Evolutionary conservation across 2,113 vertebrate genomes (phyloP).

Genomic region (Hemichromis elongatus): DNA sequence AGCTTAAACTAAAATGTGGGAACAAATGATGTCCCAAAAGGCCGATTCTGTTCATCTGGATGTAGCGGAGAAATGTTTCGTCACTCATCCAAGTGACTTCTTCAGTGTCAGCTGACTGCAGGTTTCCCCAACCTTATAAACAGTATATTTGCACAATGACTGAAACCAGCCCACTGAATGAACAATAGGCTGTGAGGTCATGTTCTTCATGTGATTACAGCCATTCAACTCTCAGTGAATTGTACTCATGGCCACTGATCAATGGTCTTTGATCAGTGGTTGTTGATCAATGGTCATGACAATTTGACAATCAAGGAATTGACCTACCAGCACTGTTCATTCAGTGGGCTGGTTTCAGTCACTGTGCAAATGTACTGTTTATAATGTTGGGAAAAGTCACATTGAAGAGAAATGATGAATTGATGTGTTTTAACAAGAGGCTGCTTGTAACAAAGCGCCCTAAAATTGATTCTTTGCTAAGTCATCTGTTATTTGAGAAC

Average conservation of each 20-base stretch:
- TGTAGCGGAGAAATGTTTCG: fast-evolving
- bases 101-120: background rate
- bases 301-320: background rate
- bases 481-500: background rate
- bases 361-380: background rate
- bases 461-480: background rate
- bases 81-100: background rate
- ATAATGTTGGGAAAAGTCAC: background rate
- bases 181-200: no score
- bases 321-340: background rate
- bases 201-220: no score
- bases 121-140: background rate
- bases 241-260: background rate
- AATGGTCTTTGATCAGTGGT: background rate
- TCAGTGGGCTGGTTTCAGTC: background rate
- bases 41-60: background rate
- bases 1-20: background rate
- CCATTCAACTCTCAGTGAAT: background rate
- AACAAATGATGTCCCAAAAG: background rate
- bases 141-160: background rate
- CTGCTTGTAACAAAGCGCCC: background rate
- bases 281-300: background rate
- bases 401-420: no score
- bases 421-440: background rate
- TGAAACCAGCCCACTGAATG: background rate